Conservation (phyloP, 2,888 invertebrate genomes). For the Ditula angustiorana region DNA sequence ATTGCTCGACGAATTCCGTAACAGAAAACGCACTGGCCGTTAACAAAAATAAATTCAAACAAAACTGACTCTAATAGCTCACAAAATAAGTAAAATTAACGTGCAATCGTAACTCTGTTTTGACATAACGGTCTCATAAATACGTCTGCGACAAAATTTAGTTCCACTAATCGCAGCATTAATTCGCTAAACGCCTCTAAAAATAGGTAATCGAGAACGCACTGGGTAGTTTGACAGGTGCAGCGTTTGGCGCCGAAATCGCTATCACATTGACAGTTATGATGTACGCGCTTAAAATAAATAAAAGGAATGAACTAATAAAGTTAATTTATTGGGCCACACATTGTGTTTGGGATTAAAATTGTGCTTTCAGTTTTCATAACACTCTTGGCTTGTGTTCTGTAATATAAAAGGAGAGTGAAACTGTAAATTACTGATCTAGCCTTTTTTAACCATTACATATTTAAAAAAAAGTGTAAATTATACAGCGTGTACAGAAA, state of each 20-base stretch:
- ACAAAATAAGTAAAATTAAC: slow-evolving; percentile 51
- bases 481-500: too few relatives aligned
- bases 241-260: slow-evolving; percentile 71
- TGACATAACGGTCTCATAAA: slow-evolving; percentile 61
- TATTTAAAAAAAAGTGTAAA: too few relatives aligned
- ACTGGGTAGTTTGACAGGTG: slow-evolving; percentile 53
- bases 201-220: slow-evolving; percentile 51
- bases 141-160: slow-evolving; percentile 61
- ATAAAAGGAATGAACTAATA: slow-evolving; percentile 67
- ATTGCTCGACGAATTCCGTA: slow-evolving; percentile 52
- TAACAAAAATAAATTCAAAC: slow-evolving; percentile 45
- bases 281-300: slow-evolving; percentile 66
- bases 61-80: slow-evolving; percentile 46
- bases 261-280: slow-evolving; percentile 70
- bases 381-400: slow-evolving; percentile 26
- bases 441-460: not conserved
- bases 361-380: slow-evolving; percentile 46
- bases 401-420: not conserved
- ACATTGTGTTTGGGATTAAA: slow-evolving; percentile 57
- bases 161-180: slow-evolving; percentile 54
- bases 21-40: slow-evolving; percentile 43
- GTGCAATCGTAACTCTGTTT: slow-evolving; percentile 42
- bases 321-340: slow-evolving; percentile 68
- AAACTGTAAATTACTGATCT: not conserved
- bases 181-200: slow-evolving; percentile 61